These are phyloP conservation scores for Sisyra nigra DNA, from an alignment of 2,888 invertebrate species.

Conservation along the genomic window DNA sequence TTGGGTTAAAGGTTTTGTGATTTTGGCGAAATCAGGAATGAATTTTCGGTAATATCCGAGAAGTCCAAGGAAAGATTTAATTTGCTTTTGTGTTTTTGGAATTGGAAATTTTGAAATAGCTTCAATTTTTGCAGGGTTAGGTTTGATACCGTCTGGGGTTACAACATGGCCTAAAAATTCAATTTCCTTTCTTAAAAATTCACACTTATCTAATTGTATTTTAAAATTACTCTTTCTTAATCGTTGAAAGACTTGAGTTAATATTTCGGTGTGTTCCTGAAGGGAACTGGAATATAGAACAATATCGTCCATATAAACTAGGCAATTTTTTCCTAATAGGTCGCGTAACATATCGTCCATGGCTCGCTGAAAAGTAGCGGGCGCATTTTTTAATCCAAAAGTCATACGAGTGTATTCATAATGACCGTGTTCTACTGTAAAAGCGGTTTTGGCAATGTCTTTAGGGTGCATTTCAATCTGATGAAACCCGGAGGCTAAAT, in stretches of 20 bases:
- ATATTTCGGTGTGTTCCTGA: slow-evolving; percentile 17
- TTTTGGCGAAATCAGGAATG: slow-evolving; percentile 12
- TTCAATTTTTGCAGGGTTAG: slow-evolving; percentile 15
- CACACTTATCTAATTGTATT: no score
- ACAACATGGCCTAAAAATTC: slow-evolving; percentile 22
- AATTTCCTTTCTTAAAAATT: slow-evolving; percentile 20
- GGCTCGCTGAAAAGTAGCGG: slow-evolving; percentile 5
- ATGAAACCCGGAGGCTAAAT: slow-evolving; percentile 19
- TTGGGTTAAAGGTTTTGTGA: slow-evolving; percentile 8
- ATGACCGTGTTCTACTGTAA: slow-evolving; percentile 16
- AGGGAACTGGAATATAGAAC: slow-evolving; percentile 15
- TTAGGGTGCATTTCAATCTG: slow-evolving; percentile 17
- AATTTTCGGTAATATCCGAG: slow-evolving; percentile 20
- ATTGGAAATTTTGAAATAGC: slow-evolving; percentile 13
- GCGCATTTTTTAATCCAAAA: slow-evolving; percentile 12
- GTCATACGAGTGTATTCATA: slow-evolving; percentile 17
- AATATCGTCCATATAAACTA: slow-evolving; percentile 17
- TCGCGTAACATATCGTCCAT: slow-evolving; percentile 10
- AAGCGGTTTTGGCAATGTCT: slow-evolving; percentile 18
- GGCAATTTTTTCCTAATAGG: no score
- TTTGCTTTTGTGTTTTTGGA: slow-evolving; percentile 12
- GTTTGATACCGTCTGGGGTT: slow-evolving; percentile 15
- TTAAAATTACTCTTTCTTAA: no score
- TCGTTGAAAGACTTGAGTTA: slow-evolving; percentile 14
- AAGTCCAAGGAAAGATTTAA: slow-evolving; percentile 15